phyloP scores from a whole-genome alignment of 2,888 invertebrate species.

The Scaptodrosophila latifasciaeformis region DNA sequence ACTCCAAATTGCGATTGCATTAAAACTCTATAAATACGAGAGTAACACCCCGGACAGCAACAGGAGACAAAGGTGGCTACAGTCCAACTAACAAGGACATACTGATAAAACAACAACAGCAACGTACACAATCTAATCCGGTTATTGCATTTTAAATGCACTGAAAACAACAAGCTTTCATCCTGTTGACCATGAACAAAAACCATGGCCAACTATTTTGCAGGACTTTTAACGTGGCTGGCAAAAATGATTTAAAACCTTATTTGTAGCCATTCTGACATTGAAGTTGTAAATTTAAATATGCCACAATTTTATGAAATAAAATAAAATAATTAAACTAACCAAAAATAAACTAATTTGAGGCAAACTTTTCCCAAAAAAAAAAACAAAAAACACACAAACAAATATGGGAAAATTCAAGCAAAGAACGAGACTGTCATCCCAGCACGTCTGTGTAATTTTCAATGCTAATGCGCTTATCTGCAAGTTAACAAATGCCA shows the following conservation, averaged over 20 bases:
- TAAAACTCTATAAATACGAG: conserved; percentile 71
- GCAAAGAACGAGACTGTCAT: too few relatives aligned
- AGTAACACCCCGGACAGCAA: conserved; percentile 54
- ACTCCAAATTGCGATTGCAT: conserved; percentile 67
- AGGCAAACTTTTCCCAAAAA: not conserved
- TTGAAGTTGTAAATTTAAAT: conserved; percentile 11
- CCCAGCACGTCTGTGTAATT: conserved; percentile 7
- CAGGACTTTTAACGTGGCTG: too few relatives aligned
- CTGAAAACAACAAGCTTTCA: conserved; percentile 47
- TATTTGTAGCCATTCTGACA: conserved; percentile 22
- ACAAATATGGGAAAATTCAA: conserved; percentile 6
- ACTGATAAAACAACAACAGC: conserved; percentile 22
- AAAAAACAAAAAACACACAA: conserved; percentile 1
- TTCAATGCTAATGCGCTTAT: conserved; percentile 55
- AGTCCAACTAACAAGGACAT: conserved; percentile 28
- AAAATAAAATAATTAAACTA: too few relatives aligned
- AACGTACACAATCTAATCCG: conserved; percentile 60
- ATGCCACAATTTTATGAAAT: too few relatives aligned
- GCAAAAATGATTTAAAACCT: conserved; percentile 31
- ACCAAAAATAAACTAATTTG: not conserved
- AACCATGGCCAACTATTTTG: conserved; percentile 6
- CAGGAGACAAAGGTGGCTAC: conserved; percentile 21
- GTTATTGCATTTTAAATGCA: conserved; percentile 71
- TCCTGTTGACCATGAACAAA: conserved; percentile 30
- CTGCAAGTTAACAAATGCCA: conserved; percentile 34